Evolutionary conservation across 1,140 invertebrate species (phyloP), one percentile per base, ranked within the genome.

Genomic region (Apis dorsata): DNA sequence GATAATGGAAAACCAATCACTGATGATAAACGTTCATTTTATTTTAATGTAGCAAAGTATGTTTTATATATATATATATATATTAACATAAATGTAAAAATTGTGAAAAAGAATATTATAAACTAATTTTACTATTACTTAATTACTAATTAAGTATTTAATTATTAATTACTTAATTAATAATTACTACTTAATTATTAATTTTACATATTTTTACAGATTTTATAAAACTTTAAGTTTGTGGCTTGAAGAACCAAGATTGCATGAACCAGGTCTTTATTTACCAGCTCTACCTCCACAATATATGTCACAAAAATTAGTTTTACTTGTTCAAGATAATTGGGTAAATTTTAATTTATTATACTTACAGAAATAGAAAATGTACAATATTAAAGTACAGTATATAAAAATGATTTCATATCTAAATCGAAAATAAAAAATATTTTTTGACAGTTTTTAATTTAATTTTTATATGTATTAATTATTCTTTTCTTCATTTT

Each of bases 211-310:
- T 44, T 68, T 71, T 79, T 92, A 66, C 69, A 95, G 95, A 76
- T 92, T 96, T 62, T 96, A 96, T 90, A 95, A 95, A 91, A 96
- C 96, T 12, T 95, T 96, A 84, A 94, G 93, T 5, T 92, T 97
- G 4, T 98, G 97, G 97, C 91, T 98, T 70, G 97, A 97, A 90
- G 97, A 98, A 90, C 95, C 96, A 10, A 93, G 95, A 83, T 93
- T 98, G 10, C 96, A 97, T 89, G 96, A 97, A 89, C 93, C 95
- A 3, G 95, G 95, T 49, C 90, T 97, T 8, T 96, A 96, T 92
- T 92, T 97, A n/a, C 96, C 96, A 28, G 95, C 96, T 51, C 92
- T 98, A 60, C 97, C 97, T 19, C 95, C 95, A 0, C 96, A 97
- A 83, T 97, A 96, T 86, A 95, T 96, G 93, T 94, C 95, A 13